These are phyloP conservation scores for Vidua chalybeata DNA, from an alignment of 2,113 vertebrate species.

Conservation along the genomic window DNA sequence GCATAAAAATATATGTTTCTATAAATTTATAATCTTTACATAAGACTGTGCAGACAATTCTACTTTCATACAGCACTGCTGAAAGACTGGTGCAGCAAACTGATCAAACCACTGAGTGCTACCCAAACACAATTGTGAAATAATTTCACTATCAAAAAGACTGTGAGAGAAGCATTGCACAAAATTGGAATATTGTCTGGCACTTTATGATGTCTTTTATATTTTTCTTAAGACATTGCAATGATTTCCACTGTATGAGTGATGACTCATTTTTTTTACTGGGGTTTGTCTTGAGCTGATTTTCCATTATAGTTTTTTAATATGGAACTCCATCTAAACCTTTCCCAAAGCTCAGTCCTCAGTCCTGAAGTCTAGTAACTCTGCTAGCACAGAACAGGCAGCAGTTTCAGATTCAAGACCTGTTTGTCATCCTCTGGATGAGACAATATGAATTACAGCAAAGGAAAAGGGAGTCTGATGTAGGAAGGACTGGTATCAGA, in stretches of 20 bases:
- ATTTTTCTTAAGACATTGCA: neutral
- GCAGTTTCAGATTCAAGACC: neutral
- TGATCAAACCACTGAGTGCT: neutral
- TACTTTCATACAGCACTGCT: neutral
- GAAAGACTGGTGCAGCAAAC: neutral
- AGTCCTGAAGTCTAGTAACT: neutral
- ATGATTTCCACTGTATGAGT: neutral
- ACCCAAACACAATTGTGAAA: neutral
- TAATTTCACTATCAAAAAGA: neutral
- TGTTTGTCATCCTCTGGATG: neutral
- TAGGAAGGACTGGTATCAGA: neutral
- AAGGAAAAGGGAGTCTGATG: neutral
- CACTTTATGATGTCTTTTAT: neutral
- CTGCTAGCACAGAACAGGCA: neutral
- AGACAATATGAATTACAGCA: neutral
- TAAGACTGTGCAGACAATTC: neutral
- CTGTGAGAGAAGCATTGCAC: neutral
- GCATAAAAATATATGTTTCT: neutral
- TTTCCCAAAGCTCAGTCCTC: neutral
- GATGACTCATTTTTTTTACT: neutral
- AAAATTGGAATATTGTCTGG: neutral
- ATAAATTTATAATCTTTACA: neutral
- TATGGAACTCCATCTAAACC: neutral
- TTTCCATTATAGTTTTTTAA: neutral
- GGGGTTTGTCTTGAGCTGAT: neutral